Evolutionary conservation across 1,140 invertebrate species (phyloP).

Genomic region (Drosophila ironensis): DNA sequence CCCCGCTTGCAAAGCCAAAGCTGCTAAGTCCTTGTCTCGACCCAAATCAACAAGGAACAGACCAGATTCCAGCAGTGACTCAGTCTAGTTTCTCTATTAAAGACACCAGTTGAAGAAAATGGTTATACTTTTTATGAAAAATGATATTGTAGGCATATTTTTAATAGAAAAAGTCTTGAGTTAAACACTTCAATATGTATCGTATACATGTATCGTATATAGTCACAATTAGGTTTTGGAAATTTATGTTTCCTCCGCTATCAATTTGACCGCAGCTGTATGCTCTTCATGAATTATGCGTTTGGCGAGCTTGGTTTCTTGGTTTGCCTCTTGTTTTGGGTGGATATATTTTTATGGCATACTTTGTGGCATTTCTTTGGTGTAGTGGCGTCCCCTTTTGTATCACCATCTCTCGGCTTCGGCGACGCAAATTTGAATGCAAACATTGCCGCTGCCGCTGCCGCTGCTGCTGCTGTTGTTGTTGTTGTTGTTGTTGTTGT

Average conservation of each 20-base stretch:
- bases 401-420: slow-evolving; percentile 34
- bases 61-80: slow-evolving; percentile 10
- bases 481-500: slow-evolving; percentile 18
- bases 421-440: slow-evolving; percentile 56
- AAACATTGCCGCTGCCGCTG: slow-evolving; percentile 42
- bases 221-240: slow-evolving; percentile 1
- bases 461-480: background rate
- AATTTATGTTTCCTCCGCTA: slow-evolving; percentile 15
- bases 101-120: no score
- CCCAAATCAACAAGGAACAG: slow-evolving; percentile 61
- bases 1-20: slow-evolving; percentile 25
- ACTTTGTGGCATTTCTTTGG: slow-evolving; percentile 73
- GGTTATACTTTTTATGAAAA: no score
- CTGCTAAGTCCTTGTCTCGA: slow-evolving; percentile 70
- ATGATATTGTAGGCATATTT: no score
- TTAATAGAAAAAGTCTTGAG: no score
- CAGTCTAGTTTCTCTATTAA: slow-evolving; percentile 21
- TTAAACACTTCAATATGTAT: no score
- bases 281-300: slow-evolving; percentile 55
- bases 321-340: slow-evolving; percentile 7
- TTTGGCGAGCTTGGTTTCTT: slow-evolving; percentile 18
- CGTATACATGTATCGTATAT: no score
- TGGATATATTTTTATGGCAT: slow-evolving; percentile 66
- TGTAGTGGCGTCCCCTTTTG: slow-evolving; percentile 9
- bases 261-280: slow-evolving; percentile 15